Base-by-base conservation (phyloP, 2,797 vertebrate species). In the Kryptolebias ocellatus region DNA sequence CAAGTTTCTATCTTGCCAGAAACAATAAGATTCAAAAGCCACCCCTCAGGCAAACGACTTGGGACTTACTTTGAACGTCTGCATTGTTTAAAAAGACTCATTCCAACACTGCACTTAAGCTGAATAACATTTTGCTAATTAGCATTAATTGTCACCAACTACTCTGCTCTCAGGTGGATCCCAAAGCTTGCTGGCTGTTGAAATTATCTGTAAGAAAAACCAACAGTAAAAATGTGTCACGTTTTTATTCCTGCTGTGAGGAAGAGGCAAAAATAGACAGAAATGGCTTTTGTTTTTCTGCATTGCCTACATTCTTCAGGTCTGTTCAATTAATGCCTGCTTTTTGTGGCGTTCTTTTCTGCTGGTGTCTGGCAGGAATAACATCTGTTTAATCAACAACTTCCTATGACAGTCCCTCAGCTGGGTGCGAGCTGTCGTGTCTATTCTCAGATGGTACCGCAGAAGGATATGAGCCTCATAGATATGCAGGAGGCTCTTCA, bases 371-470 rank as follows among this genome's bases (percentile, higher is more conserved):
- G 70, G 72, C 70, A 51, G 84, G 68, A 84, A 83, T 46, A 74
- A 80, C 86, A 89, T 88, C 87, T 88, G 86, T 93, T 92, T 92
- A 92, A 94, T 93, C 91, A 93, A 90, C 91, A 84, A 87, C 88
- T 89, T 90, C 73, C 85, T 83, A 75, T 76, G 86, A 90, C 87
- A 90, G 87, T 88, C 82, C 79, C 86, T 76, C 80, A 75, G 82
- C 83, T 87, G 78, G 80, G 74, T 66, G 78, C 61, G 72, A 87
- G 82, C 82, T 86, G 86, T 85, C 67, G 80, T 67, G 75, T 79
- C 69, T 86, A 82, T 90, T 89, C 90, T 91, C 81, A 82, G 84
- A 83, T 73, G 79, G 71, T 28, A 54, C 76, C 70, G 53, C 87
- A 75, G 76, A 88, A 81, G 83, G 88, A 90, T 74, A 70, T 52